These are phyloP conservation scores for Ametastegia equiseti DNA, from an alignment of 2,888 invertebrate species.

Conservation along the genomic window DNA sequence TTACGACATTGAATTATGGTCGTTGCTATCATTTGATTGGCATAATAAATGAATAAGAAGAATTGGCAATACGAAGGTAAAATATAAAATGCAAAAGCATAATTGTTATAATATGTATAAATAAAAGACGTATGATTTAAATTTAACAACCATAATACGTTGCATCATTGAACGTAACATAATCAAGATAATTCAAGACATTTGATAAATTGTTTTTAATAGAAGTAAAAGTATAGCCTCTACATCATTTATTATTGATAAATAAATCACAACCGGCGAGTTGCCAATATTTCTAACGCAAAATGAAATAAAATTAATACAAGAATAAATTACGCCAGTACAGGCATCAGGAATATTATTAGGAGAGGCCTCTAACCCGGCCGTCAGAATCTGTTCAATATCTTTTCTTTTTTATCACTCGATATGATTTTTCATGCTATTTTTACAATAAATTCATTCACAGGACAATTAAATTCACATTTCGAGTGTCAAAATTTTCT, in stretches of 20 bases:
- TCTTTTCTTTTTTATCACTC: conserved; percentile 10
- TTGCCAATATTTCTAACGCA: conserved; percentile 63
- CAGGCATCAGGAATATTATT: conserved; percentile 65
- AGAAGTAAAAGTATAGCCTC: conserved; percentile 45
- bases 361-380: conserved; percentile 53
- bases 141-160: conserved; percentile 8
- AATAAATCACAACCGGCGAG: conserved; percentile 69
- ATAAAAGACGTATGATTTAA: conserved; percentile 16
- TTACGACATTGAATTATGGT: conserved; percentile 12
- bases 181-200: background rate
- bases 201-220: conserved; percentile 19
- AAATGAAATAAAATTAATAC: conserved; percentile 61
- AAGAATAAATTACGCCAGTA: conserved; percentile 63
- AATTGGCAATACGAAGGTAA: conserved; percentile 9
- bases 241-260: conserved; percentile 35
- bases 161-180: background rate
- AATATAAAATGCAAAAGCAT: background rate
- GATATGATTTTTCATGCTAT: conserved; percentile 2
- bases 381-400: conserved; percentile 54
- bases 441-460: background rate
- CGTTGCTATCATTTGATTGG: background rate
- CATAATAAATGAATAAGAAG: background rate
- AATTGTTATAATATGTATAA: background rate
- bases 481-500: background rate
- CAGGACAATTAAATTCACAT: background rate